Base-by-base conservation (phyloP, 2,888 invertebrate species). In the Frankliniella intonsa region DNA sequence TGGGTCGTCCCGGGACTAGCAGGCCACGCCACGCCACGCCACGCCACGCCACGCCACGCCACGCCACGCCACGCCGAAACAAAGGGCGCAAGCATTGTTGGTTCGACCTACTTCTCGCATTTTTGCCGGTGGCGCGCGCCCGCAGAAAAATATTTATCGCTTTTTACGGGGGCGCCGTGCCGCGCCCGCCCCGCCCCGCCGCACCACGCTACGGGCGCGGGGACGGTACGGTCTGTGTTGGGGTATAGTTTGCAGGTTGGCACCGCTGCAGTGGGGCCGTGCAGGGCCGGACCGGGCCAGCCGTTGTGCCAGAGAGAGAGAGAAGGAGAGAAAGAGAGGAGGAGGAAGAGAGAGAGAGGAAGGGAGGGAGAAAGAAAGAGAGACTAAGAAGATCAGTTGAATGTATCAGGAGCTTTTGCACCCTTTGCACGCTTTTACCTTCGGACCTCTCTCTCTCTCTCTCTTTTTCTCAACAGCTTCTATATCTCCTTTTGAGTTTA, bases 181-280 rank as follows among this genome's bases (percentile, higher is more conserved):
- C 5, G 3, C 38, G 38, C 38, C 38, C 38, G 38, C 38, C 38
- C 38, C 38, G 38, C 38, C 5, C 38, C 38, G 38, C 38, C 38
- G 3, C 38, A 5, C 38, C 38, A 2, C 55, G 55, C 55, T 55
- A 38, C 17, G 55, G 12, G 55, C 17, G 55, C 55, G 12, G 12
- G 55, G 12, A 17, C 17, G 55, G 12, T 55, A 14, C 14, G 1
- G 55, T 8, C 10, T 51, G 9, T 51, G 51, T 51, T 9, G 12
- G 55, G n/a, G 9, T 69, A 11, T 69, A 69, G 69, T 69, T 69
- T 69, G 38, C 69, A 69, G 69, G 69, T 69, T 69, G 69, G 69
- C 69, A 69, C 69, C 69, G 11, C 69, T 69, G 69, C 69, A 7
- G 69, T 22, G 55, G 14, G 55, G 14, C 14, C 55, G 55, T 3